Evolutionary conservation across 2,797 vertebrate species (phyloP).

Genomic region (Phrynocephalus vlangalii): DNA sequence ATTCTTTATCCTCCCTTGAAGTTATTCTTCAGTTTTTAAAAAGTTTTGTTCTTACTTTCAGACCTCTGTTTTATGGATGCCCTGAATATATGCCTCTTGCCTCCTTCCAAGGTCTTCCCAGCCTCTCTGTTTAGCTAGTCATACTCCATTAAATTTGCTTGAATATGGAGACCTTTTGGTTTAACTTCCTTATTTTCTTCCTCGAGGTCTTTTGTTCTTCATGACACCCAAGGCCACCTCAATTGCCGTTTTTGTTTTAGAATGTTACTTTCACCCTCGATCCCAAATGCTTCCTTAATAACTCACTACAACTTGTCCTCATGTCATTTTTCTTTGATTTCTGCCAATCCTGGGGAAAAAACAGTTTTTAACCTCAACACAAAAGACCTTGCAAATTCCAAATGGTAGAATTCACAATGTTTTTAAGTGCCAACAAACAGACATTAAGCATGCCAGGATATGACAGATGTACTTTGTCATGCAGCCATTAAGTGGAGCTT

Average conservation of each 20-base stretch:
- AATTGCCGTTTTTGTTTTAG: neutral
- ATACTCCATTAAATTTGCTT: conserved; percentile 24
- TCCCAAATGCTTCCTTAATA: conserved; percentile 20
- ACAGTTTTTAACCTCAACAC: neutral
- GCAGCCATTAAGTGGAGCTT: neutral
- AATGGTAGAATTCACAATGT: neutral
- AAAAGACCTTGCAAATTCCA: neutral
- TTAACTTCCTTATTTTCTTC: conserved; percentile 8
- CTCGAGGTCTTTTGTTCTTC: conserved; percentile 14
- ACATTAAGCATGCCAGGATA: neutral
- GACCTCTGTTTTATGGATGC: neutral
- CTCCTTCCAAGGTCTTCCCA: conserved; percentile 23
- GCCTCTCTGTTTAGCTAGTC: conserved; percentile 5
- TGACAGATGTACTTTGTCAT: neutral
- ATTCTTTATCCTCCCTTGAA: conserved; percentile 13
- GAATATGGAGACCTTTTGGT: conserved; percentile 25
- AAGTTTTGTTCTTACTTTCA: neutral
- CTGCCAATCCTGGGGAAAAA: neutral
- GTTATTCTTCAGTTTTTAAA: neutral
- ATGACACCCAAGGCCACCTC: conserved; percentile 21
- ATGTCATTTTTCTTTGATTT: neutral
- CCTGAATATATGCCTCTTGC: conserved; percentile 10
- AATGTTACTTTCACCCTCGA: conserved; percentile 8
- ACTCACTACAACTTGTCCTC: neutral
- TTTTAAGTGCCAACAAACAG: neutral